Percentiles rank a stretch among this genome's conserved stretches.
Conservation (phyloP, 2,888 invertebrate genomes). For the Stratiomys singularior region DNA sequence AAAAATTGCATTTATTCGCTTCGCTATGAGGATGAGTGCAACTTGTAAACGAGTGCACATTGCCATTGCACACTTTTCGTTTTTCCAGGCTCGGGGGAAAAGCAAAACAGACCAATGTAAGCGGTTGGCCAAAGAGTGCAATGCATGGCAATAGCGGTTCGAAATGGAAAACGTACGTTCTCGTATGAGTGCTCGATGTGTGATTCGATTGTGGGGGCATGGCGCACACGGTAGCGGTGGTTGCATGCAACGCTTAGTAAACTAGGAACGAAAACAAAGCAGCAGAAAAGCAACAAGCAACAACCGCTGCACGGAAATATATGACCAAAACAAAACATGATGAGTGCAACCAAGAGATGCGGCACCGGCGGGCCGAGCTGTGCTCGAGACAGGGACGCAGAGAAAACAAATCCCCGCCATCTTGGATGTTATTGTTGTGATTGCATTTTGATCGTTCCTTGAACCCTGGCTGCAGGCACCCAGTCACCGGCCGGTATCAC, state of each 20-base stretch:
- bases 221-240: neutral
- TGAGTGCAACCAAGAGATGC: slow-evolving; percentile 18
- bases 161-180: neutral
- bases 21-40: slow-evolving; percentile 34
- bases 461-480: slow-evolving; percentile 32
- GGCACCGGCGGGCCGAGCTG: neutral
- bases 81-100: neutral
- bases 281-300: slow-evolving; percentile 46
- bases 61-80: neutral
- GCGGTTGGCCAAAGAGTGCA: neutral
- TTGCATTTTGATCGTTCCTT: slow-evolving; percentile 46
- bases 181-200: neutral
- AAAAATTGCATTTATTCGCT: neutral
- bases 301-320: slow-evolving; percentile 9
- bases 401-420: slow-evolving; percentile 50
- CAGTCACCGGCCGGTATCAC: slow-evolving; percentile 39
- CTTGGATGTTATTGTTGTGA: slow-evolving; percentile 44
- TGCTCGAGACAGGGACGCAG: slow-evolving; percentile 46
- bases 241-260: slow-evolving; percentile 1
- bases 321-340: slow-evolving; percentile 40
- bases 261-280: slow-evolving; percentile 21
- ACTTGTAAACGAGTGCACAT: slow-evolving; percentile 29
- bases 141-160: slow-evolving; percentile 7
- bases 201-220: too few species aligned
- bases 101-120: neutral